A percentile compares a stretch with the other conserved stretches of the same genome.
phyloP scores from a whole-genome alignment of 92 coral and sea anemone genomes.

The Bergia puertoricense region DNA sequence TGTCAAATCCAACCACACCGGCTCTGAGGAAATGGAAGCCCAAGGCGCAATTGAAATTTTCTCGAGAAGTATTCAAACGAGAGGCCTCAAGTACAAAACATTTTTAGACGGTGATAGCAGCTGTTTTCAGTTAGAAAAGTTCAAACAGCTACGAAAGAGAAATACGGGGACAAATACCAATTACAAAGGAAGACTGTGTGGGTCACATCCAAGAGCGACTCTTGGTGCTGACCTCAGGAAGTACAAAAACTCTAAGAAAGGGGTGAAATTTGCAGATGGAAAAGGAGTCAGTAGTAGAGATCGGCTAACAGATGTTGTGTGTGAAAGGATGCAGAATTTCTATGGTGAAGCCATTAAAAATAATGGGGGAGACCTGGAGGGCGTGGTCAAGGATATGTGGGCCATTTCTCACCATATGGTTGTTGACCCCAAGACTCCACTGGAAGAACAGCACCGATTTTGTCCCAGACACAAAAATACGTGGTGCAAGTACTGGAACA shows the following conservation, averaged over 20 bases:
- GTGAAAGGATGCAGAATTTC: conserved; percentile 61
- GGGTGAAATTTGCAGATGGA: conserved; percentile 55
- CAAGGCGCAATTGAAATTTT: conserved; percentile 64
- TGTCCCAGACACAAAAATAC: conserved; percentile 44
- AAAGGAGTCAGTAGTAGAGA: conserved; percentile 51
- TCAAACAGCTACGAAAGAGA: conserved; percentile 48
- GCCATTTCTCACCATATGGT: conserved; percentile 57
- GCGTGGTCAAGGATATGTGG: conserved; percentile 41
- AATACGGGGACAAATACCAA: conserved; percentile 42
- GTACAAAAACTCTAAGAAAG: conserved; percentile 43
- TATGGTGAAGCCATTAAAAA: conserved; percentile 52
- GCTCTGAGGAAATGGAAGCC: conserved; percentile 57
- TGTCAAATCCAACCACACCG: conserved; percentile 52
- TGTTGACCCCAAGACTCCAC: not conserved
- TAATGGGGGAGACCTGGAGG: conserved; percentile 42
- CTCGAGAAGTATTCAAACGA: conserved; percentile 30
- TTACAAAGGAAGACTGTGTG: conserved; percentile 63
- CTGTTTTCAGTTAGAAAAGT: conserved; percentile 52
- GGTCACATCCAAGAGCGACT: conserved; percentile 60
- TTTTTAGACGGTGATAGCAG: conserved; percentile 71
- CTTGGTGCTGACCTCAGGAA: conserved; percentile 50
- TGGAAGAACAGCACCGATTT: conserved; percentile 49
- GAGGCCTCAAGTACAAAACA: conserved; percentile 47
- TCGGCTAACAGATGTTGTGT: conserved; percentile 51
- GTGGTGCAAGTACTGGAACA: conserved; percentile 57